These are phyloP conservation scores for Temnothorax ravouxi DNA, from an alignment of 2,888 invertebrate genomes.

Conservation along the genomic window DNA sequence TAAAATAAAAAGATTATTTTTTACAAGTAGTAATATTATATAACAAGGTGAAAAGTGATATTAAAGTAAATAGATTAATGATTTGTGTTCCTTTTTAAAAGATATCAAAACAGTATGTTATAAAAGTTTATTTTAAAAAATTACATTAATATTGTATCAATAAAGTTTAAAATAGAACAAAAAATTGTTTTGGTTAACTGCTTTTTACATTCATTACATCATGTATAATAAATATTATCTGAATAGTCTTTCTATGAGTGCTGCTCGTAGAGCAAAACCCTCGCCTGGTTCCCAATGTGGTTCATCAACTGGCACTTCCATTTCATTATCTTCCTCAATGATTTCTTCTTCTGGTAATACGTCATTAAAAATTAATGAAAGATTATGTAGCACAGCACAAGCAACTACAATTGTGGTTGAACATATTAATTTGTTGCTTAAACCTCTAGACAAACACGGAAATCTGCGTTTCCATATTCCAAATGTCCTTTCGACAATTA, in stretches of 20 bases:
- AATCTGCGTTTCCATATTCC: slow-evolving; percentile 20
- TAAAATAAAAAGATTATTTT: too few relatives aligned
- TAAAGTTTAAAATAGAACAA: not conserved
- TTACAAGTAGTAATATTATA: too few relatives aligned
- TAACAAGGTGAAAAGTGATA: not conserved
- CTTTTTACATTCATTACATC: not conserved
- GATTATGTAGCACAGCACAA: slow-evolving; percentile 8
- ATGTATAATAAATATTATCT: slow-evolving; percentile 3
- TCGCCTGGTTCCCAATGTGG: slow-evolving; percentile 7
- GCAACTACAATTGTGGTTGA: slow-evolving; percentile 20
- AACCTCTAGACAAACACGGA: not conserved
- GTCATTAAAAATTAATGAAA: slow-evolving; percentile 1
- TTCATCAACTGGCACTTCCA: not conserved
- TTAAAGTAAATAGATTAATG: not conserved
- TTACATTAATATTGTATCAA: not conserved
- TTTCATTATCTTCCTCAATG: not conserved
- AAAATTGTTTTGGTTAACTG: not conserved
- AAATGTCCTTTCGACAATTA: not conserved
- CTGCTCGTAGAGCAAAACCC: not conserved
- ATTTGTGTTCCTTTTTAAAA: not conserved
- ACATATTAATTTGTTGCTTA: slow-evolving; percentile 14
- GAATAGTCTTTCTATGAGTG: slow-evolving; percentile 9
- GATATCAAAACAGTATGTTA: not conserved
- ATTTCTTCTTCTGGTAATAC: not conserved
- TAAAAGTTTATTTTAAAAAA: not conserved